These are phyloP conservation scores for Sinella curviseta DNA, from an alignment of 1,140 invertebrate species.

Conservation along the genomic window DNA sequence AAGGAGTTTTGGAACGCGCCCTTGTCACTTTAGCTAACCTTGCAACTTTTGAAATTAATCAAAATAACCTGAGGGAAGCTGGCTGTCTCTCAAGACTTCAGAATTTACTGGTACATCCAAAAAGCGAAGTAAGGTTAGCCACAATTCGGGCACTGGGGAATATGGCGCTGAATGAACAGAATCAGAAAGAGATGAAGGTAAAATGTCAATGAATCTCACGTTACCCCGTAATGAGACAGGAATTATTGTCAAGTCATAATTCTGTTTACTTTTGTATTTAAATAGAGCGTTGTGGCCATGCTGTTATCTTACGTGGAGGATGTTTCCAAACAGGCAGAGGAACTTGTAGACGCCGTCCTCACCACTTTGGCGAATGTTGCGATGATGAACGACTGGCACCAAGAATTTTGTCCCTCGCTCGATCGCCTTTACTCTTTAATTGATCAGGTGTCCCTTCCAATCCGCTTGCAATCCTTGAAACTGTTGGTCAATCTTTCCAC, in stretches of 20 bases:
- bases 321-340: slow-evolving; percentile 49
- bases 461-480: slow-evolving; percentile 62
- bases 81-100: slow-evolving; percentile 59
- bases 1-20: slow-evolving; percentile 58
- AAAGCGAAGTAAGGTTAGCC: slow-evolving; percentile 52
- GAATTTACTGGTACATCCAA: slow-evolving; percentile 55
- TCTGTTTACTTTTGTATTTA: background rate
- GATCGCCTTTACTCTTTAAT: slow-evolving; percentile 56
- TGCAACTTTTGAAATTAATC: slow-evolving; percentile 49
- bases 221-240: no score
- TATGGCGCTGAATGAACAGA: slow-evolving; percentile 60
- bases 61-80: slow-evolving; percentile 61
- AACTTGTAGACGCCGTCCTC: slow-evolving; percentile 53
- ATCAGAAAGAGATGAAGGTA: slow-evolving; percentile 60
- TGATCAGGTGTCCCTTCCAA: slow-evolving; percentile 52
- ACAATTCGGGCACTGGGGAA: slow-evolving; percentile 60
- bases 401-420: slow-evolving; percentile 55
- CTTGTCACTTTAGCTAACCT: slow-evolving; percentile 40
- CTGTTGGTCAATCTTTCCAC: slow-evolving; percentile 67
- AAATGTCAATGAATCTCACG: background rate
- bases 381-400: slow-evolving; percentile 55
- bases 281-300: slow-evolving; percentile 56
- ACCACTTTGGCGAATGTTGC: slow-evolving; percentile 59
- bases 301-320: slow-evolving; percentile 54
- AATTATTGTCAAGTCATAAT: background rate